Evolutionary conservation across 2,888 invertebrate species (phyloP).

Genomic region (Heteropelma amictum): DNA sequence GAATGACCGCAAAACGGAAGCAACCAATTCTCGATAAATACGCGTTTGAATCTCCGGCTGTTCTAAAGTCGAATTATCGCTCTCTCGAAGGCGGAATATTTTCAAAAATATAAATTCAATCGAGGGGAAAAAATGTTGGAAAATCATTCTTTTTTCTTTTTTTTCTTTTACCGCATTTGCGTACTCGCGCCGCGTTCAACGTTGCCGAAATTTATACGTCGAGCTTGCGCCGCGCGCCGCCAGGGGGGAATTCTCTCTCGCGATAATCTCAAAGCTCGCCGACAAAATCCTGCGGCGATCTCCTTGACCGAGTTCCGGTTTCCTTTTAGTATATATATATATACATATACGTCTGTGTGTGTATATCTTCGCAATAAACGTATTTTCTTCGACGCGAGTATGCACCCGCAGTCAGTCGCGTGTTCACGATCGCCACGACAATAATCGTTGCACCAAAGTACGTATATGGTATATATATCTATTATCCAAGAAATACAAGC

Average conservation of each 20-base stretch:
- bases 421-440: no score
- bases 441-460: no score
- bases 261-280: conserved; percentile 31
- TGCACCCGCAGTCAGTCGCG: neutral
- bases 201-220: conserved; percentile 17
- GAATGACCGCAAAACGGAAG: conserved; percentile 31
- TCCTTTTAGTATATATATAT: neutral
- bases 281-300: conserved; percentile 52
- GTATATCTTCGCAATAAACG: no score
- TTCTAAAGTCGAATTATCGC: conserved; percentile 2
- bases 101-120: no score
- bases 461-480: no score
- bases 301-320: conserved; percentile 51
- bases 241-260: conserved; percentile 13
- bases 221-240: neutral
- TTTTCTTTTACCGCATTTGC: no score
- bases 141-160: no score
- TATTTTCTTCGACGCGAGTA: conserved; percentile 25
- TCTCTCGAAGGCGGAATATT: no score
- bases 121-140: neutral
- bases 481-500: no score
- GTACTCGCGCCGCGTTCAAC: neutral
- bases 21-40: conserved; percentile 25
- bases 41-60: conserved; percentile 5
- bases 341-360: no score